Evolutionary conservation across 2,113 vertebrate genomes (phyloP).

Genomic region (Dinomys branickii): DNA sequence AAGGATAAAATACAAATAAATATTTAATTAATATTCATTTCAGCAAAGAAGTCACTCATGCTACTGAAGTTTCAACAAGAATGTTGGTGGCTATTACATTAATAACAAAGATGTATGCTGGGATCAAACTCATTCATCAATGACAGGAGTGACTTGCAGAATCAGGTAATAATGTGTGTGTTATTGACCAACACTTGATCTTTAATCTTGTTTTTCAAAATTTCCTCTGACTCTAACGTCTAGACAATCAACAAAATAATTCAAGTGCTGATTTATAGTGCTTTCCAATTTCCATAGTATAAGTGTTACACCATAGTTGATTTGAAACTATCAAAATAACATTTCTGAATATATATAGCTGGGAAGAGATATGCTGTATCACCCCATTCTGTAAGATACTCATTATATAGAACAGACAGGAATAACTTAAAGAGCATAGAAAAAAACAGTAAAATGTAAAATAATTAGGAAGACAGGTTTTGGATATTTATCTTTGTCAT

Average conservation of each 20-base stretch:
- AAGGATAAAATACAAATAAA: conserved; percentile 18
- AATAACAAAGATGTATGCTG: not conserved
- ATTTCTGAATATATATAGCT: conserved; percentile 39
- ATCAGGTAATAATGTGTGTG: not conserved
- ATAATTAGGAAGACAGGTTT: not conserved
- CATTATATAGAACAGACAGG: not conserved
- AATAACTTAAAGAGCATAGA: conserved; percentile 13
- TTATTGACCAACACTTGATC: conserved; percentile 17
- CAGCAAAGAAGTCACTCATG: not conserved
- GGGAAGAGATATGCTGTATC: not conserved
- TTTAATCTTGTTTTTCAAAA: conserved; percentile 5
- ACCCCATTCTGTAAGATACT: not conserved
- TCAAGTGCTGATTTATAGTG: not conserved
- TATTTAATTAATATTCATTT: conserved; percentile 34
- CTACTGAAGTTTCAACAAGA: conserved; percentile 4
- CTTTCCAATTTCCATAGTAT: not conserved
- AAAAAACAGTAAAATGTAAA: not conserved
- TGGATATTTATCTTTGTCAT: conserved; percentile 2
- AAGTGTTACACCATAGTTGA: not conserved
- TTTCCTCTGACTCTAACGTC: not conserved
- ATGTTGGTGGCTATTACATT: not conserved
- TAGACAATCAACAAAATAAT: conserved; percentile 16
- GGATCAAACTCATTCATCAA: not conserved
- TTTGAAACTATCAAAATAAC: conserved; percentile 50
- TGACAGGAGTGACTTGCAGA: not conserved